Percentiles rank a stretch among this genome's conserved stretches.
These are phyloP conservation scores for Meles meles DNA, from an alignment of 2,113 vertebrate genomes.

Conservation along the genomic window DNA sequence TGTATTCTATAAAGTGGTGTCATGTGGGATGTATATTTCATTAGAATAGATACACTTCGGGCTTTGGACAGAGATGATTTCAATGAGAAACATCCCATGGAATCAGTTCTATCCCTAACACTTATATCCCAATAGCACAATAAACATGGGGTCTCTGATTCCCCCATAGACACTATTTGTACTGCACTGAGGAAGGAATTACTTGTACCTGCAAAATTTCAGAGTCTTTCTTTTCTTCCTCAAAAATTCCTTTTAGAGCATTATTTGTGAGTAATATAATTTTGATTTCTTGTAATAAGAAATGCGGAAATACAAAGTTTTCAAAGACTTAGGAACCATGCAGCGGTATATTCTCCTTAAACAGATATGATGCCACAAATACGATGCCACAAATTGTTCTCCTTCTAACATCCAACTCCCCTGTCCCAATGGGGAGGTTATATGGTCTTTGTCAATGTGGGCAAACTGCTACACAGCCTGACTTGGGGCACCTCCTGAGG, in stretches of 20 bases:
- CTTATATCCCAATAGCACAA: background rate
- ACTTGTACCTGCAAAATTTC: background rate
- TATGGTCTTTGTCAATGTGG: background rate
- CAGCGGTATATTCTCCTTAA: background rate
- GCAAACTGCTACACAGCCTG: background rate
- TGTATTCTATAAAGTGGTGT: background rate
- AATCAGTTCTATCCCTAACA: background rate
- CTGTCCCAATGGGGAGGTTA: background rate
- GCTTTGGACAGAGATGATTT: background rate
- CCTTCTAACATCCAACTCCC: background rate
- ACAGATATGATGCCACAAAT: background rate
- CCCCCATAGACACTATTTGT: background rate
- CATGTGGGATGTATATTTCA: background rate
- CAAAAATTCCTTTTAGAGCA: background rate
- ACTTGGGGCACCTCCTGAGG: fast-evolving
- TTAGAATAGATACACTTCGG: background rate
- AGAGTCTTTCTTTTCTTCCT: background rate
- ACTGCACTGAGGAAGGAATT: background rate
- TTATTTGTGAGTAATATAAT: background rate
- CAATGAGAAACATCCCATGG: background rate
- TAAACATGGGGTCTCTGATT: background rate
- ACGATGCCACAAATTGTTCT: background rate
- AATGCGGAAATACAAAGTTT: background rate
- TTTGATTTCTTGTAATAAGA: background rate
- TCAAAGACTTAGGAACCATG: background rate